These are phyloP conservation scores for Trichonephila clavipes DNA, from an alignment of 1,140 invertebrate genomes.

Conservation along the genomic window DNA sequence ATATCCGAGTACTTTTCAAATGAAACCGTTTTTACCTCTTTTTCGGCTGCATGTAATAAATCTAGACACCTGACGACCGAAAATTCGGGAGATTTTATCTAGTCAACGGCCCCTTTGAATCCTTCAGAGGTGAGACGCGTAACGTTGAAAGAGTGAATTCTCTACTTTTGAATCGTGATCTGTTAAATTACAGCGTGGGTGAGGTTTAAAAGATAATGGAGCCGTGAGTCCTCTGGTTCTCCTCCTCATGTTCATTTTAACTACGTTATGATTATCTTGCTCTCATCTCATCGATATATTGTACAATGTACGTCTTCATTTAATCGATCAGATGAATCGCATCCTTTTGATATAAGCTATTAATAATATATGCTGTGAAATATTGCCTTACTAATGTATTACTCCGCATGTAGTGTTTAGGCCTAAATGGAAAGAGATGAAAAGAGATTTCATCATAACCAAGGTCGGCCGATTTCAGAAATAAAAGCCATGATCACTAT, in stretches of 20 bases:
- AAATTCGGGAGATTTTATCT: neutral
- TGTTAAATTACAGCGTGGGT: slow-evolving; percentile 71
- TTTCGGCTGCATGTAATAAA: neutral
- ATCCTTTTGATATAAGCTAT: slow-evolving; percentile 51
- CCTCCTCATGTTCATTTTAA: slow-evolving; percentile 61
- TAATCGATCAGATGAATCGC: slow-evolving; percentile 56
- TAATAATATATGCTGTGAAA: slow-evolving; percentile 45
- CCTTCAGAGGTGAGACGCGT: slow-evolving; percentile 63
- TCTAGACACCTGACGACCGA: neutral
- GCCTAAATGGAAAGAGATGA: slow-evolving; percentile 50
- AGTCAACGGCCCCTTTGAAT: slow-evolving; percentile 39
- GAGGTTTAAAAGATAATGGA: slow-evolving; percentile 70
- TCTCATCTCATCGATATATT: slow-evolving; percentile 61
- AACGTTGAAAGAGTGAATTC: slow-evolving; percentile 71
- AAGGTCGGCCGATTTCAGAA: slow-evolving; percentile 53
- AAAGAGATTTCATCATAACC: slow-evolving; percentile 39
- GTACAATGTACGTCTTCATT: slow-evolving; percentile 52
- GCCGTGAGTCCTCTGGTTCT: slow-evolving; percentile 50
- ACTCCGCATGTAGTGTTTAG: slow-evolving; percentile 47
- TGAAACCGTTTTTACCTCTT: neutral
- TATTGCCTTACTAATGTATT: slow-evolving; percentile 57
- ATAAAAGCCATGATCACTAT: slow-evolving; percentile 28
- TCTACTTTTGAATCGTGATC: slow-evolving; percentile 71
- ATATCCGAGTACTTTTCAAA: neutral
- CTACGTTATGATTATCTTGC: slow-evolving; percentile 69